Evolutionary conservation across 2,113 vertebrate genomes (phyloP), one percentile per base, ranked within the genome.

Genomic region (Formicarius rufipectus): DNA sequence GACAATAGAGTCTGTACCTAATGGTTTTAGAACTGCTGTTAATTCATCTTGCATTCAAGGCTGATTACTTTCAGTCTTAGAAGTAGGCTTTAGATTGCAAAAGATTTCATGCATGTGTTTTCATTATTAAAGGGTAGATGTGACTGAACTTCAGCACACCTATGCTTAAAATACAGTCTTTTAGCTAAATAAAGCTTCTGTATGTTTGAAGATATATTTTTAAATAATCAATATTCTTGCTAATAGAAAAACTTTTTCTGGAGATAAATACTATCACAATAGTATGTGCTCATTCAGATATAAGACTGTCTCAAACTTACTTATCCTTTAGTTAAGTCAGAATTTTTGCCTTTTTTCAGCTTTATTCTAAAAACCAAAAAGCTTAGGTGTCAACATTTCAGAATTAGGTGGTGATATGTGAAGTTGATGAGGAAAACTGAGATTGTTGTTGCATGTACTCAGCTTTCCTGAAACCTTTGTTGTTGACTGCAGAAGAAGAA

Each of bases 11-110:
- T 89, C 72, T 92, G 55, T 86, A 60, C 71, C 44, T 93, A 91
- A 92, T 95, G 91, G 86, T 22, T 95, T 92, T 84, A 81, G 95
- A 95, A 53, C 73, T 90, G 68, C 60, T 96, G 16, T 94, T 93
- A 96, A 89, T 92, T 87, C 69, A 47, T 92, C 64, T 90, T 95
- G 89, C 60, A 93, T 87, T 96, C 84, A 87, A 92, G 94, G 83
- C 24, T 77, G 80, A 89, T 88, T 92, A 86, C 94, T 95, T 92
- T 95, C 73, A 89, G 16, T 87, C 80, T 95, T 49, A 78, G 47
- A 39, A 84, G 19, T 67, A 40, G 30, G 9, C 53, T 95, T 92
- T 20, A 71, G 50, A 78, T 84, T 81, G 76, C 18, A 7, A 68
- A 81, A 49, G 76, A 87, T 81, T 85, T 78, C 60, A 47, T 91